Evolutionary conservation across 2,113 vertebrate genomes (phyloP), one percentile per base, ranked within the genome.

Genomic region (Anolis sagrei): DNA sequence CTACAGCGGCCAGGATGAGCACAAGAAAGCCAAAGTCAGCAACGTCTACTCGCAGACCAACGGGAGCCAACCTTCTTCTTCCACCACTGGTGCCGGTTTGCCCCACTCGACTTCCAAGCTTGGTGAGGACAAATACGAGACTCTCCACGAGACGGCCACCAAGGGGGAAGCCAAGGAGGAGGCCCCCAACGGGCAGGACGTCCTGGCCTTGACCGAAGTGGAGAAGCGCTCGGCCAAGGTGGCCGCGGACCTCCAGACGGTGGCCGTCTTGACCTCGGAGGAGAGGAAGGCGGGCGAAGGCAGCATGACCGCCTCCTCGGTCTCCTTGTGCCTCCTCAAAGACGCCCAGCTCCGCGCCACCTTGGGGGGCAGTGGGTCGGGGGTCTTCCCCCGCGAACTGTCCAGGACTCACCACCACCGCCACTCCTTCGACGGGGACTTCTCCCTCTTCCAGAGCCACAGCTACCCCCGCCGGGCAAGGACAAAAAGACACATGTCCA

Each of bases 401-500:
- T 96, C 97, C 73, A 97, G 98, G 96, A 96, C 97, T 95, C 96
- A 96, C 94, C 92, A 89, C 19, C 98, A 98, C 94, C 96, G 98
- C 85, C 98, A 98, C 91, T 98, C 98, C 4, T 98, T 98, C 74
- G 98, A 98, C 66, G 98, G 98, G 90, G 98, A 98, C 95, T 98
- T 98, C 89, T 97, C 96, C 82, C 96, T 99, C 77, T 99, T 99
- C 95, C 98, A 98, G 97, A 99, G 98, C 94, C 97, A 99, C 94
- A 99, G 98, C 95, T 99, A 98, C 95, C 98, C 98, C 3, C 97
- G 98, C 77, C 96, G 98, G 89, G 97, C 98, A 91, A 96, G 97
- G 96, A 98, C 98, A 92, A 98, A 97, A 93, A 95, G 97, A 92
- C 97, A 98, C 95, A 97, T 97, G 90, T 98, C 98, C 93, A 97